Evolutionary conservation across 2,113 vertebrate species (phyloP), one percentile per base, ranked within the genome.

Genomic region (Accipiter cooperii): DNA sequence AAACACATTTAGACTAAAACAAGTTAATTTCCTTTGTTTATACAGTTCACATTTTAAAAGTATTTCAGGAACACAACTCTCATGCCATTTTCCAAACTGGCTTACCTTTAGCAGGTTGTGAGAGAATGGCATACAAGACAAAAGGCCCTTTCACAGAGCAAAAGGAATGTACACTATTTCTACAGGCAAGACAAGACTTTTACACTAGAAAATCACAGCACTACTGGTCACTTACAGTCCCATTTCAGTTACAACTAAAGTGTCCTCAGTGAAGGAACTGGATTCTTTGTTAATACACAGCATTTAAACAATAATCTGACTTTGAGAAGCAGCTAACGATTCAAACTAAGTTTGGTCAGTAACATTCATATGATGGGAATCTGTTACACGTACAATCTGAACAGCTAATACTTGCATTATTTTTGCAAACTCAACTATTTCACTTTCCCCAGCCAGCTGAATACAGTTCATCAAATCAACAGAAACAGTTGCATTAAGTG

Each of bases 391-490:
- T 89, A 42, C 42, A 29, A 89, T 77, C 75, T 63, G 66, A 87
- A 89, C 46, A 93, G 66, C 52, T 89, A 87, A 95, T 64, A 86
- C 76, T 85, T 70, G 91, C 74, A 73, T 79, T 58, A 63, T 69
- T 96, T 97, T 92, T 98, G 96, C 95, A 96, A 89, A 96, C 71
- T 90, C 85, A 79, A 91, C 17, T 57, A 61, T 68, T 97, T 96
- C 12, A 18, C 73, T 91, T 88, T 89, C 54, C 91, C 88, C 54
- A 84, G 78, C 38, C 79, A 84, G 73, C 12, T 71, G 61, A 97
- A 70, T 22, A 87, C 20, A 61, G 65, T 71, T 90, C 86, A 93
- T 61, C 82, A 92, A 97, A 97, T 80, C 64, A 19, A 25, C 80
- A 95, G 73, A 69, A 92, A 96, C 31, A 85, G 90, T 49, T 75